Evolutionary conservation across 2,888 invertebrate species (phyloP).

Genomic region (Drosophila fulvimacula): DNA sequence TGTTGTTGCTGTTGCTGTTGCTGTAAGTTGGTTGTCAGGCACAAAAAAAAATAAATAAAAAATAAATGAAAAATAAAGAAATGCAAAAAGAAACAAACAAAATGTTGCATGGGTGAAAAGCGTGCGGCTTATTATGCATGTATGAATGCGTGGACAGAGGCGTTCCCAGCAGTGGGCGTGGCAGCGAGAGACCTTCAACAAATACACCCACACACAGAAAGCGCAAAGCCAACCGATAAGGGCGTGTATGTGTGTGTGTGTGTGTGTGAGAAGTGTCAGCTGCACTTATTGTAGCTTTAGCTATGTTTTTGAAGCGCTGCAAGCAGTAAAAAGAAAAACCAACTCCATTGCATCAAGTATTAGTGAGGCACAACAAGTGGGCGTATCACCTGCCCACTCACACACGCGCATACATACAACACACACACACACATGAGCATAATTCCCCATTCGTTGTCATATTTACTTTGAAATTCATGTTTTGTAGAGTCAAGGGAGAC

Average conservation of each 20-base stretch:
- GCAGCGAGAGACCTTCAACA: conserved; percentile 42
- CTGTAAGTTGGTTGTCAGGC: conserved; percentile 26
- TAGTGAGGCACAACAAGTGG: conserved; percentile 57
- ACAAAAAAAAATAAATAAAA: conserved; percentile 1
- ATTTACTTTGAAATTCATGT: conserved; percentile 39
- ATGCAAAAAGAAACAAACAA: conserved; percentile 7
- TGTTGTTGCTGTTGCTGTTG: not conserved
- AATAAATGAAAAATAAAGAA: not conserved
- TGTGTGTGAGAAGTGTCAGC: conserved; percentile 14
- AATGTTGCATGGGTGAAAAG: conserved; percentile 36
- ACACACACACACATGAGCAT: conserved; percentile 15
- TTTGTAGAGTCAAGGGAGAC: conserved; percentile 15
- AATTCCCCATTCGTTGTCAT: conserved; percentile 33
- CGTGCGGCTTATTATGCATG: conserved; percentile 39
- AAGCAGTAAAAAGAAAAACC: conserved; percentile 16
- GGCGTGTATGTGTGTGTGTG: conserved; percentile 1
- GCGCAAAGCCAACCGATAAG: conserved; percentile 30
- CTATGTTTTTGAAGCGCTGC: conserved; percentile 29
- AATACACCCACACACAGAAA: not conserved
- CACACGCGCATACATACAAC: conserved; percentile 11
- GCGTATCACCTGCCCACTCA: conserved; percentile 40
- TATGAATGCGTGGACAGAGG: conserved; percentile 13
- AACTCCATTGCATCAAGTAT: conserved; percentile 42
- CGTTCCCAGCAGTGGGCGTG: not conserved
- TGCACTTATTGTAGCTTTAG: conserved; percentile 21